Evolutionary conservation across 2,888 invertebrate genomes (phyloP).

Genomic region (Diadegma fenestrale): DNA sequence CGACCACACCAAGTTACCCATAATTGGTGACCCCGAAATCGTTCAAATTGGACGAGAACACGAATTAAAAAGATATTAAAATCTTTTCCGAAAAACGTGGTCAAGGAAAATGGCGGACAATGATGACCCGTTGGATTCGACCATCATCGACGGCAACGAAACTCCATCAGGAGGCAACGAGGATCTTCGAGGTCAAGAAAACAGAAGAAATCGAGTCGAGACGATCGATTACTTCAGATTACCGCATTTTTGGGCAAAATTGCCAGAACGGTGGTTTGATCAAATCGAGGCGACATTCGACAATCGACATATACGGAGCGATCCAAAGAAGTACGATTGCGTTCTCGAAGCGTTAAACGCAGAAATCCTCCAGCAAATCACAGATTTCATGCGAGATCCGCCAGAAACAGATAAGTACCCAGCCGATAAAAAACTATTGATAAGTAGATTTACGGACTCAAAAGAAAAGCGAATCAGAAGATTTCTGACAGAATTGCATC

Average conservation of each 20-base stretch:
- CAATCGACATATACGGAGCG: constrained; percentile 6
- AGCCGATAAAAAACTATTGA: constrained; percentile 1
- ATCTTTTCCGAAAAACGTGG: too few relatives aligned
- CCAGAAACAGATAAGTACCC: background rate
- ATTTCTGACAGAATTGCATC: constrained; percentile 52
- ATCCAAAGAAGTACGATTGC: constrained; percentile 21
- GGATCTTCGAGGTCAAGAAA: too few relatives aligned
- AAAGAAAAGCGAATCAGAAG: constrained; percentile 40
- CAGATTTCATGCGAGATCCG: constrained; percentile 32
- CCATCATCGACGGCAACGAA: too few relatives aligned
- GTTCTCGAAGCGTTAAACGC: constrained; percentile 10
- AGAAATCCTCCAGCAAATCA: background rate
- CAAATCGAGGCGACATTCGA: constrained; percentile 27
- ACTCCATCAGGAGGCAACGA: too few relatives aligned
- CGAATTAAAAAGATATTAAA: too few relatives aligned
- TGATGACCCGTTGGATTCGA: too few relatives aligned
- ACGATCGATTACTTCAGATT: constrained; percentile 11
- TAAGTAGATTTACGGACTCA: constrained; percentile 24
- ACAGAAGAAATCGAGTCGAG: constrained; percentile 15
- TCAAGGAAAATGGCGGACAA: too few relatives aligned
- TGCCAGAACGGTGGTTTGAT: constrained; percentile 28
- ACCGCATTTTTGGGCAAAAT: constrained; percentile 18
- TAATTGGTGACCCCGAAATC: too few relatives aligned
- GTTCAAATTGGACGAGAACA: too few relatives aligned
- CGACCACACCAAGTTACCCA: too few relatives aligned